Base-by-base conservation (phyloP, 1,140 invertebrate genomes). In the Maniola jurtina region DNA sequence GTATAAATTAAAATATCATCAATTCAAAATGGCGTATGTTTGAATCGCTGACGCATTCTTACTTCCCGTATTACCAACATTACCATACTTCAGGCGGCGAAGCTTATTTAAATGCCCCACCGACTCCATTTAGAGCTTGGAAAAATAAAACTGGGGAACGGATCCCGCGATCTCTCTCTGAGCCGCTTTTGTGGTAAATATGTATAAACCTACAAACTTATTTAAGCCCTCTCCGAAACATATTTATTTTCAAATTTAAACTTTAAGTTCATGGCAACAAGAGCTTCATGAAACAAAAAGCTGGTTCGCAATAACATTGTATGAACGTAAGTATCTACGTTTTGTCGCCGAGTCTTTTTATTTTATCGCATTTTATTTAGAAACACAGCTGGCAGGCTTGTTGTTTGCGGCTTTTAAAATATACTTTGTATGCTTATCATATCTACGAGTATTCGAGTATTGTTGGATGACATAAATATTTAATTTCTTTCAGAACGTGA, bases 71-170 rank as follows among this genome's bases (percentile, higher is more conserved):
- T 90, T 88, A 89, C 83, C 79, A 81, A 87, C 85, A 90, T 90
- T 90, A 90, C 88, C 88, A 90, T 90, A 87, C 86, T 89, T 88
- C 86, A 87, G 83, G 72, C 84, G 81, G 71, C 78, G 88, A 81
- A 83, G 86, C 85, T 90, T 90, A 90, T 90, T 90, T 89, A 90
- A 90, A 90, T 90, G 88, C 85, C 87, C 86, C 85, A 90, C 88
- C 85, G 88, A 89, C 88, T 90, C 88, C 88, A 90, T 89, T 90
- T 90, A 90, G 86, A 89, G 86, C 84, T 90, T 89, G 88, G 86
- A 86, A 90, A 90, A 90, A 90, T 89, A 89, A 90, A 90, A 90
- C 84, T 76, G 75, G 80, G 75, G 85, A 83, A 86, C 81, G 80
- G 88, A 88, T 88, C 86, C 84, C 77, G 82, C 81, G 85, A 87